phyloP scores from a whole-genome alignment of 2,888 invertebrate species.

The Cephus nigrinus region DNA sequence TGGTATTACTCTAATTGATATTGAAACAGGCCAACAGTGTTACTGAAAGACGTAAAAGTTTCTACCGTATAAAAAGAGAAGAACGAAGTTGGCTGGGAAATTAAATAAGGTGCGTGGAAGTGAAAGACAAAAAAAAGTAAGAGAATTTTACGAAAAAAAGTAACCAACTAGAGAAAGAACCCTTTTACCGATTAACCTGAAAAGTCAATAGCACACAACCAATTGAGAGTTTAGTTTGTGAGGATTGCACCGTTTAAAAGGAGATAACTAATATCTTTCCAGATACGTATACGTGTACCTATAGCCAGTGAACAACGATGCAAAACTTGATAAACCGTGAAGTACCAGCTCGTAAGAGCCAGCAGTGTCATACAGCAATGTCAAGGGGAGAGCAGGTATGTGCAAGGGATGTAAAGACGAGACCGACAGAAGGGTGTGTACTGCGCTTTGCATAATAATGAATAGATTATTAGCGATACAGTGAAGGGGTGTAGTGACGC shows the following conservation, averaged over 20 bases:
- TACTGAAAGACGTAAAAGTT: not conserved
- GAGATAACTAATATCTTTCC: not conserved
- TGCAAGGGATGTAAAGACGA: not conserved
- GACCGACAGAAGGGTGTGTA: not conserved
- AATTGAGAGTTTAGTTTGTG: not conserved
- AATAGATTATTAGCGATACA: slow-evolving; percentile 1
- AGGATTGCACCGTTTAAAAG: not conserved
- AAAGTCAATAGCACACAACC: no score
- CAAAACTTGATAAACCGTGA: not conserved
- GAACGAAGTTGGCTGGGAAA: not conserved
- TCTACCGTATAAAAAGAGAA: not conserved
- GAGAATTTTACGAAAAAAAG: not conserved
- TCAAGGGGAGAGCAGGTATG: not conserved
- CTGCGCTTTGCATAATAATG: not conserved
- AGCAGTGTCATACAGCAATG: not conserved
- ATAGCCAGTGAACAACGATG: not conserved
- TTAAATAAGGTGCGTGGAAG: not conserved
- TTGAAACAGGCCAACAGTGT: not conserved
- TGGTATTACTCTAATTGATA: not conserved
- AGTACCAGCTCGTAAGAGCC: not conserved
- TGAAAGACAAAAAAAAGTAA: not conserved
- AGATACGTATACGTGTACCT: not conserved
- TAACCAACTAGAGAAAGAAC: not conserved
- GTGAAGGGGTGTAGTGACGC: not conserved
- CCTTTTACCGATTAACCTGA: not conserved